Evolutionary conservation across 2,888 invertebrate species (phyloP), one percentile per base, ranked within the genome.

Genomic region (Elmis aenea): DNA sequence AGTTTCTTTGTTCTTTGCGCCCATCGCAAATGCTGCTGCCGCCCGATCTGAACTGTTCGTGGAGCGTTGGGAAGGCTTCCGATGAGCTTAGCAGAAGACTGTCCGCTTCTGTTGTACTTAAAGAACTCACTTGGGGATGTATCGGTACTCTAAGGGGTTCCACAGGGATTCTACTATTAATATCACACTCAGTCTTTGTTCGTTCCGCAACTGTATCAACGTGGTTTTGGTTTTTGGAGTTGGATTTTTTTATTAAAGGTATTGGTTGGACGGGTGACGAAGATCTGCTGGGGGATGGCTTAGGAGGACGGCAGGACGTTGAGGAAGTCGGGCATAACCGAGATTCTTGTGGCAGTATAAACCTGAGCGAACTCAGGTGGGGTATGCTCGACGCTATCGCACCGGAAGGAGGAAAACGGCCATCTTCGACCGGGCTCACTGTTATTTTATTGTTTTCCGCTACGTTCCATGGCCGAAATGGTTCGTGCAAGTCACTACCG

Each of bases 1-100:
- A 94, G 64, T 93, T 93, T 46, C 90, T 74, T 58, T 89, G 87
- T 46, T 86, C 82, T 33, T 78, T 71, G 34, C 69, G 62, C 10
- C 26, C 33, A 4, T 27, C 26, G 18, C 18, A 18, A n/a, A n/a
- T n/a, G 2, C 8, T 39, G 20, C 21, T 33, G 12, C 29, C 25
- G 3, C 40, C 11, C 4, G 6, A 9, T 14, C n/a, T 13, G 3
- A 16, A 6, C 20, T 27, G 32, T 10, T 22, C 27, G 24, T 33
- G 41, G 9, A 30, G 30, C 30, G 41, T 44, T 1, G 67, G 66
- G 50, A 67, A 67, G 2, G 52, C 50, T 28, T 61, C 59, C 12
- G 51, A 53, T 5, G 62, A 57, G 23, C 49, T 55, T 13, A 57
- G 38, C 10, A 67, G 50, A 29, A 61, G 48, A 11, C 51, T 45